A percentile compares a stretch with the other conserved stretches of the same genome.
phyloP scores from a whole-genome alignment of 2,113 vertebrate genomes.

The Heterotilapia buettikoferi region DNA sequence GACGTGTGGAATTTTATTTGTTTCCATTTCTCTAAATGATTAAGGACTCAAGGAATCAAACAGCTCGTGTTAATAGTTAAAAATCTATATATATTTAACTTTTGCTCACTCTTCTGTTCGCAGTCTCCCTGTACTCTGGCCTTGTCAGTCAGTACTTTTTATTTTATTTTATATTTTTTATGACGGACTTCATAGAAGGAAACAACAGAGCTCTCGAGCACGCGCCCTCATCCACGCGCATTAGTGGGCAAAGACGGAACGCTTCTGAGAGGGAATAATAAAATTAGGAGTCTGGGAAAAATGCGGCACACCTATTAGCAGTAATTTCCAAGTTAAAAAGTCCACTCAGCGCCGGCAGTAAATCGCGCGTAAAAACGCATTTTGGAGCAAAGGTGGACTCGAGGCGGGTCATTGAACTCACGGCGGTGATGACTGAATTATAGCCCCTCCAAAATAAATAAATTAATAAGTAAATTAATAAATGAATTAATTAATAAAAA shows the following conservation, averaged over 20 bases:
- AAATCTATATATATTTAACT: not conserved
- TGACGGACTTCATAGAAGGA: not conserved
- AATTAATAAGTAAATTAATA: not conserved
- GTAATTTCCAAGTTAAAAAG: slow-evolving; percentile 32
- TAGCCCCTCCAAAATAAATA: not conserved
- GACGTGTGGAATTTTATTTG: not conserved
- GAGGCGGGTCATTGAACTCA: slow-evolving; percentile 36
- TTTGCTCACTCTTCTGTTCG: not conserved
- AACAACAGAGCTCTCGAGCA: not conserved
- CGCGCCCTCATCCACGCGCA: not conserved
- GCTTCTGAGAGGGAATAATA: slow-evolving; percentile 7
- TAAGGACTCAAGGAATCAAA: not conserved
- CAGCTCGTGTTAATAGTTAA: not conserved
- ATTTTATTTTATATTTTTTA: not conserved
- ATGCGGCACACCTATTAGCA: slow-evolving; percentile 8
- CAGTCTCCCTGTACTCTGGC: not conserved
- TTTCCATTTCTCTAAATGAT: not conserved
- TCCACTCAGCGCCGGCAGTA: slow-evolving; percentile 4
- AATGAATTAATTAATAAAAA: not conserved
- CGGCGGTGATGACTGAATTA: slow-evolving; percentile 16
- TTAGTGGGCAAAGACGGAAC: not conserved
- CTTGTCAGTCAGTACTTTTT: not conserved
- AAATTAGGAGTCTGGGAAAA: slow-evolving; percentile 17
- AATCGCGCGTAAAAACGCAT: slow-evolving; percentile 25
- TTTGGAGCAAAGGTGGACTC: slow-evolving; percentile 8